These are phyloP conservation scores for Eupithecia dodoneata DNA, from an alignment of 2,888 invertebrate species.

Conservation along the genomic window DNA sequence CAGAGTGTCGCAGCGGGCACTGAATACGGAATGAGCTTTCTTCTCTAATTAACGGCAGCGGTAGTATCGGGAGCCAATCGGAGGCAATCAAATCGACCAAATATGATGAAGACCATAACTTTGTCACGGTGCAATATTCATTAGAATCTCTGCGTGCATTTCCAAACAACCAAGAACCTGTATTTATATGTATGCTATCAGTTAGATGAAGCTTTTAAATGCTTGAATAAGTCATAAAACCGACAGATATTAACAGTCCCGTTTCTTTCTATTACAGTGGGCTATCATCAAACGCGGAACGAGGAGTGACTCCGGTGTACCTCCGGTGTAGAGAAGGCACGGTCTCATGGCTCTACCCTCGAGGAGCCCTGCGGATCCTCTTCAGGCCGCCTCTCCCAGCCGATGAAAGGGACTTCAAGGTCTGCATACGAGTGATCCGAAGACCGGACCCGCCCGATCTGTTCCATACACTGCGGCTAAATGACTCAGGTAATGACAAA, in stretches of 20 bases:
- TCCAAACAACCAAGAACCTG: constrained; percentile 13
- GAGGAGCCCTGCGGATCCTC: constrained; percentile 88
- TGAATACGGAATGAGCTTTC: constrained; percentile 71
- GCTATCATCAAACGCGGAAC: constrained; percentile 74
- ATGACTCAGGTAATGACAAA: constrained; percentile 64
- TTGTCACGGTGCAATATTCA: constrained; percentile 48
- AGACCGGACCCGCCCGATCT: constrained; percentile 84
- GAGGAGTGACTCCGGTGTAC: constrained; percentile 90
- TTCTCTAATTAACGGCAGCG: constrained; percentile 59
- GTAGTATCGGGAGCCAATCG: constrained; percentile 51
- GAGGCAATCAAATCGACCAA: constrained; percentile 67
- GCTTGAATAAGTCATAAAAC: constrained; percentile 5
- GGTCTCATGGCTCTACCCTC: constrained; percentile 90
- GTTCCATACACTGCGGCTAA: constrained; percentile 73
- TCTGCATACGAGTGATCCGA: constrained; percentile 86
- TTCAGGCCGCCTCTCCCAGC: constrained; percentile 85
- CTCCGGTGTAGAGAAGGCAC: constrained; percentile 89
- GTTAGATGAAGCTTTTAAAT: background rate
- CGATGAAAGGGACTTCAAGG: constrained; percentile 86
- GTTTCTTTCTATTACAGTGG: constrained; percentile 81
- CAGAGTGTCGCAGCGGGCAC: constrained; percentile 56
- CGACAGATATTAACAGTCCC: background rate
- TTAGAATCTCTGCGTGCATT: constrained; percentile 22
- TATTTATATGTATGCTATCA: constrained; percentile 1
- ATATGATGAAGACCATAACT: constrained; percentile 63